Base-by-base conservation (phyloP, 2,113 vertebrate species). In the Gobius niger region DNA sequence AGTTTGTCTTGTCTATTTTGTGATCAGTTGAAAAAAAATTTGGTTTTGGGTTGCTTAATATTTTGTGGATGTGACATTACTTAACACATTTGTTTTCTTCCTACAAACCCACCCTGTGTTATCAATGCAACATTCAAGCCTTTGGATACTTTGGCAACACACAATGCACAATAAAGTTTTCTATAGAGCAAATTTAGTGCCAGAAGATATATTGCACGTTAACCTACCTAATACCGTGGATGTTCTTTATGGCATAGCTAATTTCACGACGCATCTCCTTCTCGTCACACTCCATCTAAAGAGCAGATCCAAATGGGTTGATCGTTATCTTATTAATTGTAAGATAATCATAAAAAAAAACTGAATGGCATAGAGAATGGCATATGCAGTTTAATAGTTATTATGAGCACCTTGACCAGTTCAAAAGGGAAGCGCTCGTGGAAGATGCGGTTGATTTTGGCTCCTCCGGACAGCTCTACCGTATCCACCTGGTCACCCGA, bases 401-500 rank as follows among this genome's bases (percentile, higher is more conserved):
- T 12, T 46, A 15, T 44, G 13, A 40, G 61, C 83, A 96, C 97
- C 96, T 98, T 98, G 77, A 98, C 97, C 0, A 98, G 89, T 83
- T 98, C 97, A 0, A 98, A 98, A 0, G 97, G 97, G 72, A 98
- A 98, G 0, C 97, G 90, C 85, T 98, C 97, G 0, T 98, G 97
- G 85, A 98, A 98, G 52, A 98, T 96, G 19, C 97, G 94, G 63
- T 98, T 98, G 90, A 98, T 98, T 41, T 97, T 89, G 64, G 97
- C 97, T 0, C 97, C 97, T 0, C 97, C 97, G 0, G 97, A 98
- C 50, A 98, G 92, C 75, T 98, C 97, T 14, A 98, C 89, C 0
- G 97, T 98, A 90, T 98, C 97, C 87, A 98, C 96, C 78, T 98
- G 97, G 79, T 98, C 97, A 5, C 97, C 97, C 0, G 97, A 98